A percentile compares a stretch with the other conserved stretches of the same genome.
These are phyloP conservation scores for Halictus quadricinctus DNA, from an alignment of 2,888 invertebrate species.

Conservation along the genomic window DNA sequence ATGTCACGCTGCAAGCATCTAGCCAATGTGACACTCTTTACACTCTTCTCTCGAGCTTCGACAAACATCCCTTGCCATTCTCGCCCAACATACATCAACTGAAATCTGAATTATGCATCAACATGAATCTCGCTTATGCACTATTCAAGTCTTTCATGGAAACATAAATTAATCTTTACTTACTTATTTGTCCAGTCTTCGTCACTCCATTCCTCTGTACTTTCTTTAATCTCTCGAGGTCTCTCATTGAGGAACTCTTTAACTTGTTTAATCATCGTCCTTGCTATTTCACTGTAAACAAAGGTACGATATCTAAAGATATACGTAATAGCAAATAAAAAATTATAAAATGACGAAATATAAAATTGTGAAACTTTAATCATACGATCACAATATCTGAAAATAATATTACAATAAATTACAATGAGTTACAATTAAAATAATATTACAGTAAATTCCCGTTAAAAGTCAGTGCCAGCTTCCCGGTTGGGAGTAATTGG, in stretches of 20 bases:
- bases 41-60: conserved; percentile 89
- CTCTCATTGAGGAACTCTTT: conserved; percentile 83
- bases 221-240: conserved; percentile 77
- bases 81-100: conserved; percentile 87
- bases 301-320: not conserved
- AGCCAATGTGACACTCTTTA: conserved; percentile 92
- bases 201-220: conserved; percentile 64
- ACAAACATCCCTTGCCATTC: conserved; percentile 91
- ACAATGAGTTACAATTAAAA: too few species aligned
- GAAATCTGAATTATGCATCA: conserved; percentile 82
- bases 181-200: conserved; percentile 71
- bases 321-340: not conserved
- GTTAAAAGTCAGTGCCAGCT: too few species aligned
- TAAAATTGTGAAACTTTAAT: too few species aligned
- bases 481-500: too few species aligned
- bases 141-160: conserved; percentile 15
- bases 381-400: too few species aligned
- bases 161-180: conserved; percentile 39
- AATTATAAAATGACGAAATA: not conserved
- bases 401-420: too few species aligned
- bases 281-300: conserved; percentile 83
- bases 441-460: too few species aligned
- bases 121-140: conserved; percentile 46
- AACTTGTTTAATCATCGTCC: conserved; percentile 83
- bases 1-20: conserved; percentile 89